Evolutionary conservation across 1,140 invertebrate species (phyloP), one percentile per base, ranked within the genome.

Genomic region (Leptinotarsa texana): DNA sequence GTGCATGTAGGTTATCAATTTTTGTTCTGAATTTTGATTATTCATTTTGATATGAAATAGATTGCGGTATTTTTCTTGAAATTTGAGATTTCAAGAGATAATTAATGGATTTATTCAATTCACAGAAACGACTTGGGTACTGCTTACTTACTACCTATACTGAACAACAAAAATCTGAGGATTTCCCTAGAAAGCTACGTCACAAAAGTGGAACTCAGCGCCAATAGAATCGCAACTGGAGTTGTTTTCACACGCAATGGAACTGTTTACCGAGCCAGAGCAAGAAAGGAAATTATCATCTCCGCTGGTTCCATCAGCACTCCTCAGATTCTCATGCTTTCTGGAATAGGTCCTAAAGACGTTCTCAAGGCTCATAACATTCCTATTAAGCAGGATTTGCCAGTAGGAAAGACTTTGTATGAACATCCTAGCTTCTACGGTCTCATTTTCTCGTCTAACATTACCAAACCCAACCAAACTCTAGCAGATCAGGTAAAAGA

Each of bases 321-420:
- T 4, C 86, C 88, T 0, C 85, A 88, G 75, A 68, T 91, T 3
- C 82, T 91, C 13, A 87, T 91, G 86, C 79, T 90, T 4, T 89
- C 89, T 42, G 90, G 90, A n/a, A 85, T 90, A 22, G 89, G 90
- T 63, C 87, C 89, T 0, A 81, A 79, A 68, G 77, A 85, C 4
- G 85, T 90, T 74, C 81, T 90, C 3, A 72, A 82, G 65, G 63
- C 82, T 42, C 65, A 84, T 2, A 75, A 86, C 1, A 85, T 90
- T 33, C 27, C 79, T 0, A 70, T 88, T 0, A 57, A 86, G 0
- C 22, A 77, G 1, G 86, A 91, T 47, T 80, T 92, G 0, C 88
- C 89, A 0, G 90, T 93, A 0, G 92, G 95, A 0, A 87, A 92
- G 63, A 96, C 96, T 85, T 87, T 96, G 0, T 93, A 95, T 85